Evolutionary conservation across 2,888 invertebrate species (phyloP).

Genomic region (Pseudococcus jackbeardsleyi): DNA sequence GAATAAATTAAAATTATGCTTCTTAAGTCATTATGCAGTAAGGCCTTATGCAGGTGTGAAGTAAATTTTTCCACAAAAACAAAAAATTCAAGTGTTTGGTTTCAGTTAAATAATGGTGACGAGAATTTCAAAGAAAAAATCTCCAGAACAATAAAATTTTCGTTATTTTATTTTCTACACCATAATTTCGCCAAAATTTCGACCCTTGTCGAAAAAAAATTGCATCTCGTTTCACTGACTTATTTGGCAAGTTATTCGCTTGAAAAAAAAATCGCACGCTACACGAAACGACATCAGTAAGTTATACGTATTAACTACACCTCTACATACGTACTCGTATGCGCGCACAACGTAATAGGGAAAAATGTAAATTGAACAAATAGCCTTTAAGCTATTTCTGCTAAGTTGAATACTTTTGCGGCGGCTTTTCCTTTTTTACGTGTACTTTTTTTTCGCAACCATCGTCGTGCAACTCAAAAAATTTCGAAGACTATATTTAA

Average conservation of each 20-base stretch:
- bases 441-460: slow-evolving; percentile 15
- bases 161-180: no score
- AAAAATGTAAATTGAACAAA: slow-evolving; percentile 48
- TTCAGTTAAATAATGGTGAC: no score
- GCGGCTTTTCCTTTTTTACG: slow-evolving; percentile 23
- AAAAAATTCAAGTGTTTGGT: no score
- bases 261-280: not conserved
- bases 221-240: not conserved
- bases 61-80: no score
- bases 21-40: no score
- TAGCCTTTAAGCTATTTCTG: slow-evolving; percentile 40
- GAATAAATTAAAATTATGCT: no score
- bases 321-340: not conserved
- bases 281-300: not conserved
- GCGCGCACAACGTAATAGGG: slow-evolving; percentile 9
- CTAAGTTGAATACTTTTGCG: slow-evolving; percentile 45
- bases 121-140: no score
- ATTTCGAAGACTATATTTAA: slow-evolving; percentile 59
- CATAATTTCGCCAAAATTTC: no score
- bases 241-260: not conserved
- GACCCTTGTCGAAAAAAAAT: not conserved
- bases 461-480: slow-evolving; percentile 31
- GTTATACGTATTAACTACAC: not conserved
- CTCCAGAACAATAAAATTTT: no score
- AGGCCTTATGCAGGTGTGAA: no score